A percentile compares a stretch with the other conserved stretches of the same genome.
Conservation (phyloP, 2,797 vertebrate genomes). For the Sebastiscus tertius region DNA sequence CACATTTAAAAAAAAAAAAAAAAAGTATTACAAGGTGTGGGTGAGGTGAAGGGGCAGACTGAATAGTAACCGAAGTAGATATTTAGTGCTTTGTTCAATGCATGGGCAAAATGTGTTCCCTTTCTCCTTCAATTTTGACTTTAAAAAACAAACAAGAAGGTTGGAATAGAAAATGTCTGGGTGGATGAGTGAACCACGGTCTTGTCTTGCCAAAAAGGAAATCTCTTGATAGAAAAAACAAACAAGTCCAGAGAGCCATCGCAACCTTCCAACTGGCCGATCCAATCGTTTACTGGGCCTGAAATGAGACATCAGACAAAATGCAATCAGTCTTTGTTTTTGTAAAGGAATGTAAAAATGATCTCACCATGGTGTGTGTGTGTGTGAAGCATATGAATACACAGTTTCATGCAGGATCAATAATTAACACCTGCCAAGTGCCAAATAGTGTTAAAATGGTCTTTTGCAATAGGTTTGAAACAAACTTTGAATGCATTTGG, state of each 20-base stretch:
- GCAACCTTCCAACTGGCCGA: slow-evolving; percentile 29
- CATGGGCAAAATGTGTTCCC: slow-evolving; percentile 57
- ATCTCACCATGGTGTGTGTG: neutral
- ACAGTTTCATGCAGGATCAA: neutral
- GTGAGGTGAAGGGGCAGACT: slow-evolving; percentile 45
- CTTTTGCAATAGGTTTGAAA: neutral
- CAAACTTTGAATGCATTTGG: neutral
- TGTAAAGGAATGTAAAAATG: neutral
- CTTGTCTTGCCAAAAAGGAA: slow-evolving; percentile 54
- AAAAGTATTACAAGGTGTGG: slow-evolving; percentile 43
- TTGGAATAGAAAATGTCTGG: slow-evolving; percentile 48
- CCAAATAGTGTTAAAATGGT: neutral
- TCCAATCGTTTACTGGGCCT: slow-evolving; percentile 77
- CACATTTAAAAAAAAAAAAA: slow-evolving; percentile 31
- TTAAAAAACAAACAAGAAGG: slow-evolving; percentile 36
- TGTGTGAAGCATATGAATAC: neutral
- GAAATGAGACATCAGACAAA: slow-evolving; percentile 48
- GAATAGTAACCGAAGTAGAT: slow-evolving; percentile 27
- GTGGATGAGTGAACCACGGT: slow-evolving; percentile 46
- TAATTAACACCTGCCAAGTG: neutral
- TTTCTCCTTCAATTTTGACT: slow-evolving; percentile 54
- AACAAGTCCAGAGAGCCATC: slow-evolving; percentile 59
- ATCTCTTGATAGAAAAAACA: slow-evolving; percentile 42
- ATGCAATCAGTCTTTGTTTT: neutral
- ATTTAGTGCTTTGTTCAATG: slow-evolving; percentile 71